Conservation (phyloP, 2,888 invertebrate genomes). For the Pyrochroa serraticornis region DNA sequence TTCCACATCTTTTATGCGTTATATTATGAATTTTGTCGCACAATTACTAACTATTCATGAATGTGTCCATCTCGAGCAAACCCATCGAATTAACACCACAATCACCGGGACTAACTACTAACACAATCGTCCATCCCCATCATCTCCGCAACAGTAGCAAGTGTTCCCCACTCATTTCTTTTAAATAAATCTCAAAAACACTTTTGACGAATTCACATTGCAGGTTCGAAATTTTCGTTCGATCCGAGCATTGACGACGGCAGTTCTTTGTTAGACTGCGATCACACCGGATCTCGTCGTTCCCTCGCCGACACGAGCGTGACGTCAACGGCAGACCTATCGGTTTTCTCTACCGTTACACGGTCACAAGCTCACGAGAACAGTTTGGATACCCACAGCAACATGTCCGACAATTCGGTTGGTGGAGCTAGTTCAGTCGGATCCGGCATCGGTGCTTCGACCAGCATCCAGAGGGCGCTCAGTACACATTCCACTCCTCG, state of each 20-base stretch:
- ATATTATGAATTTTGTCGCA: too few species aligned
- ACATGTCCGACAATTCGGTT: constrained; percentile 75
- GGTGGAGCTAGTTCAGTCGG: constrained; percentile 61
- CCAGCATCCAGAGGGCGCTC: constrained; percentile 60
- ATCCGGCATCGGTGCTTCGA: constrained; percentile 56
- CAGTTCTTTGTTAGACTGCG: constrained; percentile 66
- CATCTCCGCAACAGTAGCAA: constrained; percentile 8
- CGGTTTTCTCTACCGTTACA: constrained; percentile 76
- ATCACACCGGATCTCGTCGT: constrained; percentile 72
- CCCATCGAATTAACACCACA: too few species aligned
- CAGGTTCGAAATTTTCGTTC: constrained; percentile 69
- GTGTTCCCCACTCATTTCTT: too few species aligned
- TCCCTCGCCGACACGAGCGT: constrained; percentile 84
- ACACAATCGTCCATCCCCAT: background rate
- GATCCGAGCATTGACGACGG: constrained; percentile 72
- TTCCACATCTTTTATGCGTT: too few species aligned
- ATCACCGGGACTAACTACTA: too few species aligned
- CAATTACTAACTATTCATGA: too few species aligned
- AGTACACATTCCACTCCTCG: constrained; percentile 69
- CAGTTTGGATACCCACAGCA: constrained; percentile 77
- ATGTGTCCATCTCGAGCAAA: too few species aligned
- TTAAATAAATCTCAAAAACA: background rate
- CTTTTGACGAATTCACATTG: constrained; percentile 34
- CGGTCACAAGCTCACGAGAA: constrained; percentile 76
- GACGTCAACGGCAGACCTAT: constrained; percentile 82